These are phyloP conservation scores for Oegoconia quadripuncta DNA, from an alignment of 2,888 invertebrate genomes.

Conservation along the genomic window DNA sequence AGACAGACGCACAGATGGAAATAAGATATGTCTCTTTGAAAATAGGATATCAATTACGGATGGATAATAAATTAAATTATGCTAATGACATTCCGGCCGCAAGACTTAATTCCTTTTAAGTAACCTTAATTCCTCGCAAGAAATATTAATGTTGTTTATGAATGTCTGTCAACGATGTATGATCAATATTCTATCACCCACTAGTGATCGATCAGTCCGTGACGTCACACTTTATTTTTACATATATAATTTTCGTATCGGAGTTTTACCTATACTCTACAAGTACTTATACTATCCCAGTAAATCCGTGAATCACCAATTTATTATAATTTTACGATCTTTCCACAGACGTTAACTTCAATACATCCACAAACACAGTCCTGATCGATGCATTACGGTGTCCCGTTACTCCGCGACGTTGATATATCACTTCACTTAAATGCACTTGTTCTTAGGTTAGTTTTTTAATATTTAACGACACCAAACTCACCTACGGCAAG, in stretches of 20 bases:
- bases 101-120: too few species aligned
- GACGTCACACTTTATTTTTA: constrained; percentile 14
- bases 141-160: background rate
- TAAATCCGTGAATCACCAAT: too few species aligned
- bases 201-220: background rate
- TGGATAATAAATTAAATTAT: too few species aligned
- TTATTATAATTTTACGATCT: too few species aligned
- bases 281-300: too few species aligned
- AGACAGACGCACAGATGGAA: constrained; percentile 20
- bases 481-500: constrained; percentile 71
- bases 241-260: too few species aligned
- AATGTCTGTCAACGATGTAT: background rate
- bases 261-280: too few species aligned
- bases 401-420: constrained; percentile 36
- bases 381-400: constrained; percentile 37
- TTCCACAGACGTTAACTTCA: too few species aligned
- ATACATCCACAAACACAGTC: constrained; percentile 25
- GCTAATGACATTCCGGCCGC: too few species aligned
- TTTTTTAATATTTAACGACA: constrained; percentile 37
- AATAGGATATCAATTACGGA: background rate
- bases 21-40: background rate
- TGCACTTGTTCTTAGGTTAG: constrained; percentile 48
- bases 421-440: constrained; percentile 65
- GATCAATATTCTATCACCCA: background rate
- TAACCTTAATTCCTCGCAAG: too few species aligned